Evolutionary conservation across 2,888 invertebrate species (phyloP).

Genomic region (Cheilosia soror): DNA sequence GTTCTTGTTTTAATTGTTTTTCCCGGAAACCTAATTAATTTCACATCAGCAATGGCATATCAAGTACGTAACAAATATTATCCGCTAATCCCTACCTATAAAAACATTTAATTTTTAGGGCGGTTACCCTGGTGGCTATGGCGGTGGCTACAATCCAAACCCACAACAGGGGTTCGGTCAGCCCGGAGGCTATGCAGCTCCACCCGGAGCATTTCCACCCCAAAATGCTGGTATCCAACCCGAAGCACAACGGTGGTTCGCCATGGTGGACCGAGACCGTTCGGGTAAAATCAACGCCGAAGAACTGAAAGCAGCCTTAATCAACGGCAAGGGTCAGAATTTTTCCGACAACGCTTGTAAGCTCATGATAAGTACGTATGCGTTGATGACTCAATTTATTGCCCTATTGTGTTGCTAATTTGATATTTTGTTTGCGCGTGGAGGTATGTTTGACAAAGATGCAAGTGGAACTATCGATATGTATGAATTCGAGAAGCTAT

Average conservation of each 20-base stretch:
- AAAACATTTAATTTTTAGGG: constrained; percentile 49
- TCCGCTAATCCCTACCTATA: background rate
- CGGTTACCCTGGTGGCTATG: constrained; percentile 71
- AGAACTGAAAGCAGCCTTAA: constrained; percentile 91
- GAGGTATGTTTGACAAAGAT: constrained; percentile 95
- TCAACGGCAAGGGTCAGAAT: constrained; percentile 92
- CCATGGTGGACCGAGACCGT: constrained; percentile 91
- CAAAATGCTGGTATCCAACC: constrained; percentile 87
- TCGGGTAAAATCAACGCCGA: constrained; percentile 91
- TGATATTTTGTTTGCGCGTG: constrained; percentile 24
- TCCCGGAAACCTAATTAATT: constrained; percentile 46
- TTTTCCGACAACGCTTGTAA: constrained; percentile 91
- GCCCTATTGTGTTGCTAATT: constrained; percentile 33
- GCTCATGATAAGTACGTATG: constrained; percentile 89
- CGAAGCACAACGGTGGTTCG: constrained; percentile 93
- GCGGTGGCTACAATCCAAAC: constrained; percentile 79
- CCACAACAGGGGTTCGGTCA: constrained; percentile 73
- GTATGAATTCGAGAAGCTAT: constrained; percentile 93
- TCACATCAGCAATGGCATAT: constrained; percentile 68
- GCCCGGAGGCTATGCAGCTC: constrained; percentile 80
- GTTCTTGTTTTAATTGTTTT: constrained; percentile 56
- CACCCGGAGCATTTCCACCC: constrained; percentile 82
- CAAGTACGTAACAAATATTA: constrained; percentile 58
- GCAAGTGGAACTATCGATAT: constrained; percentile 93
- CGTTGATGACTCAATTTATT: constrained; percentile 63